Evolutionary conservation across 2,113 vertebrate species (phyloP).

Genomic region (Trematomus loennbergii): DNA sequence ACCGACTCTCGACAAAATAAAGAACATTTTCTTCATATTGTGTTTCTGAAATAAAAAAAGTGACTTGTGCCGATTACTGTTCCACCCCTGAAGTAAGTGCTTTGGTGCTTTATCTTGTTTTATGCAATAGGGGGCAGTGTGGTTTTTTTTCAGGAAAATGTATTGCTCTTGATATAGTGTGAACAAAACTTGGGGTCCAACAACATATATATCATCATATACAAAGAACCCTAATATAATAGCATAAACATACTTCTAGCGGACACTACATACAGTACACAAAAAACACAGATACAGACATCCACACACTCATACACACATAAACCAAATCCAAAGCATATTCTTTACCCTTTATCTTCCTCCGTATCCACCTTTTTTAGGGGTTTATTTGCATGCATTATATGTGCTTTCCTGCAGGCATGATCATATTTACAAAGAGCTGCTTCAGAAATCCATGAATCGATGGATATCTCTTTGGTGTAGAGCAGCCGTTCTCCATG

Average conservation of each 20-base stretch:
- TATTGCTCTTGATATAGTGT: background rate
- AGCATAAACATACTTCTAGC: background rate
- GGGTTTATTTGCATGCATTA: conserved; percentile 7
- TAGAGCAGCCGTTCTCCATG: background rate
- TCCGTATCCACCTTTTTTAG: background rate
- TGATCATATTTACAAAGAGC: conserved; percentile 27
- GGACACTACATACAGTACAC: background rate
- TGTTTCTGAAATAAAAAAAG: background rate
- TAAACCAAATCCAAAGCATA: background rate
- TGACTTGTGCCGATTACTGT: background rate
- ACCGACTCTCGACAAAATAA: background rate
- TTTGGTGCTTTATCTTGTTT: conserved; percentile 27
- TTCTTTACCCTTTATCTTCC: background rate
- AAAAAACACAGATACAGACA: background rate
- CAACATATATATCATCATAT: too few relatives aligned
- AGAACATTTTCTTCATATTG: conserved; percentile 6
- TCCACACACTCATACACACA: background rate
- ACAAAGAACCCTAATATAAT: background rate
- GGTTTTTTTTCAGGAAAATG: background rate
- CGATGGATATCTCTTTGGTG: background rate
- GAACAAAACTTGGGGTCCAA: too few relatives aligned
- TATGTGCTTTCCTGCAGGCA: background rate
- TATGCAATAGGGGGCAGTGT: conserved; percentile 48
- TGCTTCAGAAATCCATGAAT: conserved; percentile 15
- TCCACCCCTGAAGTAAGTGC: background rate